Evolutionary conservation across 2,888 invertebrate species (phyloP), one percentile per base, ranked within the genome.

Genomic region (Charanyca ferruginea): DNA sequence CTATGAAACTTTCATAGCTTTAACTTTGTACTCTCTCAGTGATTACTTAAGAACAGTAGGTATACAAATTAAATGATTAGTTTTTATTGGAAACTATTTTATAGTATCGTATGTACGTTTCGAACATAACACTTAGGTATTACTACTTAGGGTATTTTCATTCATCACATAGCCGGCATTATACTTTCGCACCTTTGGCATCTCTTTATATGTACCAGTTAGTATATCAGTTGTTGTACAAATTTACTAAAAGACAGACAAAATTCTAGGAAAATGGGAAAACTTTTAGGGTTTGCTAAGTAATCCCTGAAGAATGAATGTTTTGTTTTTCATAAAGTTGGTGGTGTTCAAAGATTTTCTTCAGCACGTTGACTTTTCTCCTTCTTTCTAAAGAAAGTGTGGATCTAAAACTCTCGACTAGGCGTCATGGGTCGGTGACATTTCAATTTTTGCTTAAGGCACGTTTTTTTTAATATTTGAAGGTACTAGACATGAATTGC

Each of bases 1-100:
- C 48, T n/a, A n/a, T 49, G 9, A 38, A 67, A 67, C 62, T 71
- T 51, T 51, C 38, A 16, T 20, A 16, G n/a, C 16, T 38, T 28
- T 44, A 44, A 70, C 18, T 49, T 38, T 44, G 7, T 38, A 35
- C 69, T 69, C 25, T 11, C 16, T 4, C 35, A 9, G 23, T 69
- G 25, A 42, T 66, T 69, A 49, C 20, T 41, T 11, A 25, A 23
- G 20, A 18, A 32, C 23, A 35, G 20, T 41, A n/a, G 5, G 41
- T n/a, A 22, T 45, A 22, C 6, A 22, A 9, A 0, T 32, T n/a
- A 11, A 16, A 5, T 2, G 16, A 6, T 20, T 20, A 0, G 6
- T 42, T 49, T 18, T 22, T 9, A n/a, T 38, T n/a, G n/a, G n/a
- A n/a, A n/a, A n/a, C n/a, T n/a, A n/a, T n/a, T n/a, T n/a, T n/a